phyloP scores from a whole-genome alignment of 2,888 invertebrate genomes.

The Diadromus collaris region DNA sequence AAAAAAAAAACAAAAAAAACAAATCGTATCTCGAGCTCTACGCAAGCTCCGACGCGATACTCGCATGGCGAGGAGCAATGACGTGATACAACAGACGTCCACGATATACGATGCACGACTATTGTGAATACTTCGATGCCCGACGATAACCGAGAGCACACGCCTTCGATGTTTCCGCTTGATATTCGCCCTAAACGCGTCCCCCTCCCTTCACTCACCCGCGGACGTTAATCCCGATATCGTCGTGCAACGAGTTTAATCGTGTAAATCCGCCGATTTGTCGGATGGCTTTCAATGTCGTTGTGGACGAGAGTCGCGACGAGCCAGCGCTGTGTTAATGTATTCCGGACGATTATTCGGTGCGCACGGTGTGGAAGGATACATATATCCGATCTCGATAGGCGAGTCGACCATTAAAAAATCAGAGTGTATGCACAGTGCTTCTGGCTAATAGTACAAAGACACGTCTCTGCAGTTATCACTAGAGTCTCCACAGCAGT shows the following conservation, averaged over 20 bases:
- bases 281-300: neutral
- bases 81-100: neutral
- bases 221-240: neutral
- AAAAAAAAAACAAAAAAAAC: constrained; percentile 22
- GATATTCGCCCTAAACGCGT: constrained; percentile 2
- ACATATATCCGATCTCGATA: neutral
- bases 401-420: constrained; percentile 2
- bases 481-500: neutral
- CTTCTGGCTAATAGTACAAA: neutral
- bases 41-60: neutral
- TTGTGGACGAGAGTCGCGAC: neutral
- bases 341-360: neutral
- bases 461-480: neutral
- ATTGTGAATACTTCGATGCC: constrained; percentile 9
- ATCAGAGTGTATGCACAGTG: neutral
- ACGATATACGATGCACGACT: constrained; percentile 3
- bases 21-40: constrained; percentile 16
- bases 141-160: constrained; percentile 4
- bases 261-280: constrained; percentile 1
- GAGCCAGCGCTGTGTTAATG: neutral
- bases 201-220: neutral
- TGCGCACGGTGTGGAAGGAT: neutral
- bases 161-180: neutral
- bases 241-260: neutral
- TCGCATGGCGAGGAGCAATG: neutral